Conservation (phyloP, 2,888 invertebrate species). For the Neoascia interrupta region DNA sequence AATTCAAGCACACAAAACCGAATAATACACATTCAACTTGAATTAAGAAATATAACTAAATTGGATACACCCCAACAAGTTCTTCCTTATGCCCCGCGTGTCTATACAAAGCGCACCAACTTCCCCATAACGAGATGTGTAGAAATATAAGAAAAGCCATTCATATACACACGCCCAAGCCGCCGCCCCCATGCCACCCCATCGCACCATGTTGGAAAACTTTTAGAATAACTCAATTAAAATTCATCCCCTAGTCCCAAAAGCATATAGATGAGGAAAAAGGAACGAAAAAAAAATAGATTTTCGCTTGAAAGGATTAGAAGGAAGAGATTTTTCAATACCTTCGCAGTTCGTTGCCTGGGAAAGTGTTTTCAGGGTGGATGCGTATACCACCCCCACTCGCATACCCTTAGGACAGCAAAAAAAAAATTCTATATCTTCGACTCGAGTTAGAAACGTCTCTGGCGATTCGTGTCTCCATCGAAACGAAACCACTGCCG, state of each 20-base stretch:
- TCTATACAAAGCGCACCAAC: background rate
- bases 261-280: constrained; percentile 1
- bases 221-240: constrained; percentile 63
- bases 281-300: constrained; percentile 11
- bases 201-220: constrained; percentile 21
- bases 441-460: background rate
- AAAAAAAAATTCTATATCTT: background rate
- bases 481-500: constrained; percentile 11
- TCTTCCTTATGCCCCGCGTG: background rate
- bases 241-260: constrained; percentile 39
- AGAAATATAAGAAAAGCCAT: too few species aligned
- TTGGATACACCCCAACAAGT: background rate
- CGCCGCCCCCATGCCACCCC: background rate
- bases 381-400: constrained; percentile 15
- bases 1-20: too few species aligned
- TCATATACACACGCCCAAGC: background rate
- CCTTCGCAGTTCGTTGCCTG: constrained; percentile 10
- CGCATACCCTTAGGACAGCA: background rate
- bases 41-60: constrained; percentile 22
- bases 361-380: constrained; percentile 20
- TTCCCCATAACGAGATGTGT: background rate
- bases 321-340: constrained; percentile 27
- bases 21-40: constrained; percentile 6
- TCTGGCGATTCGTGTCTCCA: constrained; percentile 2
- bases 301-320: constrained; percentile 43